phyloP scores from a whole-genome alignment of 2,113 vertebrate genomes.

The Varanus komodoensis region DNA sequence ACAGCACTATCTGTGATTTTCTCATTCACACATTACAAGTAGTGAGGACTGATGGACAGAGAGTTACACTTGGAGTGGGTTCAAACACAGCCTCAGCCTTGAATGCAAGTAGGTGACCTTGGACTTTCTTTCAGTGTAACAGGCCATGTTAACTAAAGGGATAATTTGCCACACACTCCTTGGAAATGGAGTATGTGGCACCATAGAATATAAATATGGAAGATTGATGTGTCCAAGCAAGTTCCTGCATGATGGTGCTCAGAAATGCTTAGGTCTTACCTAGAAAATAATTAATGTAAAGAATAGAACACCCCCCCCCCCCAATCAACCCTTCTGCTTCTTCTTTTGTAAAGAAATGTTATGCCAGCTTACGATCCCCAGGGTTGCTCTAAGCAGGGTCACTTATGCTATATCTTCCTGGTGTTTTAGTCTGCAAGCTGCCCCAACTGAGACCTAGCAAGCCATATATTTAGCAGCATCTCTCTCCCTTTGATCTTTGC shows the following conservation, averaged over 20 bases:
- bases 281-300: background rate
- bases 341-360: background rate
- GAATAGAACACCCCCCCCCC: background rate
- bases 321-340: background rate
- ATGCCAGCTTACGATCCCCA: background rate
- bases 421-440: slow-evolving; percentile 2
- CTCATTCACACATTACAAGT: background rate
- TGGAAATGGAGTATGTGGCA: background rate
- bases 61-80: background rate
- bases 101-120: background rate
- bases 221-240: background rate
- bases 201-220: background rate
- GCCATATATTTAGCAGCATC: background rate
- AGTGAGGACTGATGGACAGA: background rate
- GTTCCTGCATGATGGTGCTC: background rate
- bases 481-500: background rate
- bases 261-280: background rate
- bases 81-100: background rate
- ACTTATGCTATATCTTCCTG: background rate
- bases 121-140: background rate
- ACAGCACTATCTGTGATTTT: background rate
- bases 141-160: background rate
- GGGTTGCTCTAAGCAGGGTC: background rate
- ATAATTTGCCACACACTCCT: background rate
- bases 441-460: background rate